Evolutionary conservation across 1,140 invertebrate species (phyloP), one percentile per base, ranked within the genome.

Genomic region (Bombyx mandarina): DNA sequence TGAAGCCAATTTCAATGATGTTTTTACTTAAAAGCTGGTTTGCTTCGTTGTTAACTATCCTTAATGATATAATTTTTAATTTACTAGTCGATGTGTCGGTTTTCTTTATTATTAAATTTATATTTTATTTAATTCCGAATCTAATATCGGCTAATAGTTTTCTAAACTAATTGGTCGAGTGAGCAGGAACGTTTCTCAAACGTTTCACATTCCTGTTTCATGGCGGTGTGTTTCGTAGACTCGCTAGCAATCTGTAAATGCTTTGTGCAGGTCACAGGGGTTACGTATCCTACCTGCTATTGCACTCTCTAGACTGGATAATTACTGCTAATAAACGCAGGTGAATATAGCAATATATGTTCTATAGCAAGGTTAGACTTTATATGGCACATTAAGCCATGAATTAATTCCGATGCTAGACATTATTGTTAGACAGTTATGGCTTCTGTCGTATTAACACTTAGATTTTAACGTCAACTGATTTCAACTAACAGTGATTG

Each of bases 201-300:
- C 54, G 63, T 71, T 72, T 67, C 58, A 60, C 63, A 43, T 53
- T 57, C 52, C 58, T 65, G 62, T 54, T 58, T 63, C 54, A 45
- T 43, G 54, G 26, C 26, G 2, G 26, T 35, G 12, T 18, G 12
- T 35, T 35, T 63, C 65, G 56, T 66, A 68, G 56, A 56, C 61
- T 57, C 55, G 61, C 48, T 66, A 60, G 65, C 62, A 67, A 66
- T 69, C 66, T 73, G 58, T 63, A 63, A 73, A 71, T 70, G 67
- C 68, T 73, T 68, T 73, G 63, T 70, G 56, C 12, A 1, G 62
- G 60, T 58, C 64, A 56, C 55, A 62, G 54, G 64, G 53, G 56
- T 58, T 63, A 64, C 56, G 60, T 58, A 57, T 56, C 56, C 26
- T 35, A 35, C 4, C 26, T 35, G 26, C 26, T 35, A 35, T 35